Base-by-base conservation (phyloP, 2,797 vertebrate species). In the Danionella dracula region DNA sequence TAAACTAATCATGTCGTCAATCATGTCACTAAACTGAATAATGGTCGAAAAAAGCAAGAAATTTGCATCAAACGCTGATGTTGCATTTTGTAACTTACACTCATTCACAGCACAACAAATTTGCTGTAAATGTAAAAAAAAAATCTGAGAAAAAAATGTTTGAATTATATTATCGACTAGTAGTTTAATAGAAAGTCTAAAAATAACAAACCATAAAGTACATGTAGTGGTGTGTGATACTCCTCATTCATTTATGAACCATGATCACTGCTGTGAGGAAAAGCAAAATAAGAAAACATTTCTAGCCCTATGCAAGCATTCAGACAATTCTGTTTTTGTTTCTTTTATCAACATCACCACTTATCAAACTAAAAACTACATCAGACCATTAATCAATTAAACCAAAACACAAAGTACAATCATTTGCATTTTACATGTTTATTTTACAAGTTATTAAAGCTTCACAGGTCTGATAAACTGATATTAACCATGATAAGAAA, bases 341-440 rank as follows among this genome's bases (percentile, higher is more conserved):
- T 42, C 15, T 37, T 9, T 40, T 19, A 12, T 5, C 32, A 35
- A 41, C 21, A 64, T 66, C 44, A 40, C 31, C 27, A 49, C 38
- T 34, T 27, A 16, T 59, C 48, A 53, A 45, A 54, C 67, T 68
- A 66, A 44, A 63, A 65, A 61, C 21, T 40, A 38, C 20, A 51
- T 51, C 16, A 20, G 21, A 19, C 16, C 13, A 51, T 46, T 44
- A 63, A 37, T 55, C 8, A 20, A 34, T 57, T 29, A 49, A 40
- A n/a, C 35, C 27, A 31, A 45, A 34, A 70, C 1, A 16, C 16
- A 8, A 59, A 62, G 21, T 42, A 23, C 21, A 19, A 69, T 16
- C 9, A 11, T 62, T 11, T 63, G 59, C 21, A 29, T 68, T 35
- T 66, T 34, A 56, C 27, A 53, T 42, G 50, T n/a, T 44, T 37